phyloP scores from a whole-genome alignment of 1,140 invertebrate genomes.

The Cyrtorhinus lividipennis region DNA sequence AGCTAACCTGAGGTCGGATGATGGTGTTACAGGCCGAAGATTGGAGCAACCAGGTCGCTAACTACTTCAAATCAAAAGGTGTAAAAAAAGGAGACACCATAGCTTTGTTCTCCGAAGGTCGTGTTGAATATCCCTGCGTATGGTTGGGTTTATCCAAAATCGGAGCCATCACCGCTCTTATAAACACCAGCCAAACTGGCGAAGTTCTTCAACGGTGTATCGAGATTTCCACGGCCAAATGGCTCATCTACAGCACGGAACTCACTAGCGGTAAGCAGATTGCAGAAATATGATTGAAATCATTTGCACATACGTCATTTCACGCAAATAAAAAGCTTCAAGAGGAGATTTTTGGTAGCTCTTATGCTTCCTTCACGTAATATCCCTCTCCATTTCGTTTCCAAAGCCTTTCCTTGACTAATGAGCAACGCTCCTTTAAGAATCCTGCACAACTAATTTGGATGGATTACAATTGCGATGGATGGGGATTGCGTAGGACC shows the following conservation, averaged over 20 bases:
- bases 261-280: conserved; percentile 38
- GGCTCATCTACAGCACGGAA: conserved; percentile 58
- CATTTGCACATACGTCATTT: no score
- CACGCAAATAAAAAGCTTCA: no score
- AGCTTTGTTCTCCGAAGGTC: conserved; percentile 69
- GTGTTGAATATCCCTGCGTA: conserved; percentile 63
- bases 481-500: no score
- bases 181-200: conserved; percentile 71
- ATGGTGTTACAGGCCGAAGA: neutral
- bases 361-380: neutral
- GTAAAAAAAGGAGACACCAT: conserved; percentile 60
- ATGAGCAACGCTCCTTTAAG: no score
- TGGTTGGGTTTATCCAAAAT: conserved; percentile 80
- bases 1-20: no score
- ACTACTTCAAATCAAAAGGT: conserved; percentile 50
- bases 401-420: neutral
- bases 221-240: conserved; percentile 52
- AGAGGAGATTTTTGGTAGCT: neutral
- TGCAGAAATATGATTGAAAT: neutral
- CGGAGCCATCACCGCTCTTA: conserved; percentile 66
- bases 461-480: no score
- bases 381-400: neutral
- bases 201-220: conserved; percentile 67
- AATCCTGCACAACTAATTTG: no score
- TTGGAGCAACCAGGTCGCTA: conserved; percentile 23